Percentiles rank a stretch among this genome's conserved stretches.
phyloP scores from a whole-genome alignment of 2,888 invertebrate genomes.

The Yponomeuta sedellus region DNA sequence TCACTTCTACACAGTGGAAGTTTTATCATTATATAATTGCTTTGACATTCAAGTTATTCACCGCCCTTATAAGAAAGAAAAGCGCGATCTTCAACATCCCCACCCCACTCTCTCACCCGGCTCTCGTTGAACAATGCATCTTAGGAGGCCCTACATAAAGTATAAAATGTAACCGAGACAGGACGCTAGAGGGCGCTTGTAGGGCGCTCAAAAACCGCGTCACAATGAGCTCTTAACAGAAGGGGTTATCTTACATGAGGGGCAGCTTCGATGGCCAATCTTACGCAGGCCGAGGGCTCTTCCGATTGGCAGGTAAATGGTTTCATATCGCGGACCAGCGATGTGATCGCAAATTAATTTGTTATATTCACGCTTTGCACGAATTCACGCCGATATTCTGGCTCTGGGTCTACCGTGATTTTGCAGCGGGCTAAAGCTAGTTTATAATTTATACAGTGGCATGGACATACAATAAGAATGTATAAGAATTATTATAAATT shows the following conservation, averaged over 20 bases:
- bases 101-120: background rate
- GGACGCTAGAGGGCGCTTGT: background rate
- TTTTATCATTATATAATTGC: no score
- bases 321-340: background rate
- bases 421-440: no score
- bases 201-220: background rate
- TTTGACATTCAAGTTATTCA: no score
- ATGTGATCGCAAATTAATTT: background rate
- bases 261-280: constrained; percentile 21
- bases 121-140: background rate
- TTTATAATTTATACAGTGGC: no score
- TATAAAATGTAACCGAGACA: background rate
- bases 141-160: background rate
- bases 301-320: background rate
- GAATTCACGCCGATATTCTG: no score
- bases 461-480: no score
- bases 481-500: no score
- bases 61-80: no score
- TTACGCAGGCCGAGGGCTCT: background rate
- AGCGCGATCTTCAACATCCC: no score
- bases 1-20: no score
- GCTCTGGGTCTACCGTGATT: no score
- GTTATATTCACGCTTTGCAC: no score
- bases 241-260: constrained; percentile 42
- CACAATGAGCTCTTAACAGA: constrained; percentile 27